phyloP scores from a whole-genome alignment of 2,888 invertebrate species.

The Drosophila emarginata region DNA sequence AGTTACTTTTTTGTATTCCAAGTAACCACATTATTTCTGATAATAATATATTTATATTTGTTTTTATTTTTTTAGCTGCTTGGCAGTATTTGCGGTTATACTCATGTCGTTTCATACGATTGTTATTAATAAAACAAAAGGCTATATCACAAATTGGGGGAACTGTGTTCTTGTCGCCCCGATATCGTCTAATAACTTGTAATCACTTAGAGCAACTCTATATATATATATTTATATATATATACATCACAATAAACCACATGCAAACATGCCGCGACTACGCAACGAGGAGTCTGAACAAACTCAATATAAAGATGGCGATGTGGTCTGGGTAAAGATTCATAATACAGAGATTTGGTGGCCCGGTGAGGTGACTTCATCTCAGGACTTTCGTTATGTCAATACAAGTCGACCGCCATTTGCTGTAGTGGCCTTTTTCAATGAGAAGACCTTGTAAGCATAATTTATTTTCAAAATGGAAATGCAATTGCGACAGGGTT shows the following conservation, averaged over 20 bases:
- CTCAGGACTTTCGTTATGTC: constrained; percentile 86
- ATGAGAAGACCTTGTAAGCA: constrained; percentile 92
- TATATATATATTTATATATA: too few relatives aligned
- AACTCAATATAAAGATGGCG: constrained; percentile 85
- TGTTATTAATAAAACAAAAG: not conserved
- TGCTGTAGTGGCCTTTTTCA: constrained; percentile 92
- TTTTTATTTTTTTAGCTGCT: constrained; percentile 32
- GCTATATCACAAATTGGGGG: not conserved
- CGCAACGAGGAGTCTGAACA: constrained; percentile 42
- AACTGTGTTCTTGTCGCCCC: not conserved
- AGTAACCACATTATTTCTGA: not conserved
- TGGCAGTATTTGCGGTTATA: constrained; percentile 5
- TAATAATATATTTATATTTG: not conserved
- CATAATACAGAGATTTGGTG: constrained; percentile 88
- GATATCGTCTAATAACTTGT: not conserved
- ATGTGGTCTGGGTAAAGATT: constrained; percentile 93
- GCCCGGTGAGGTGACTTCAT: constrained; percentile 90
- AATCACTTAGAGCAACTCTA: not conserved
- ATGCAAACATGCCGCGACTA: constrained; percentile 58
- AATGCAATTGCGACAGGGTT: too few relatives aligned
- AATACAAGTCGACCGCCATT: constrained; percentile 88
- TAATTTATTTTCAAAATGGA: constrained; percentile 14
- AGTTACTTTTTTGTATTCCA: not conserved
- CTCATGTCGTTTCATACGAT: constrained; percentile 1
- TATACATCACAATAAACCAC: not conserved